phyloP scores from a whole-genome alignment of 2,888 invertebrate species.

The Noctua comes region DNA sequence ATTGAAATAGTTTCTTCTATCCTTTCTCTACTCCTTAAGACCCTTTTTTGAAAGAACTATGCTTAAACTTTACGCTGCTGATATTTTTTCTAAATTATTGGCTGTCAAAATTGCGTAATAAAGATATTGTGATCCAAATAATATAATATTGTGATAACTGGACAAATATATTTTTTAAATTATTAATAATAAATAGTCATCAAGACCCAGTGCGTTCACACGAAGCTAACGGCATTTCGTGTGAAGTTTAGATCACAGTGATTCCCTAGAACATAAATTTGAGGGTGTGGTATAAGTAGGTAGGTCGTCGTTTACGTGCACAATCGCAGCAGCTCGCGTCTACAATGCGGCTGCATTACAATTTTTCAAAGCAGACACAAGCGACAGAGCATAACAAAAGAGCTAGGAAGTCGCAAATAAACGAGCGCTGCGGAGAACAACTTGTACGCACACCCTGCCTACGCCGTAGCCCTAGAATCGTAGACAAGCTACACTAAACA shows the following conservation, averaged over 20 bases:
- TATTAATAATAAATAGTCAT: not conserved
- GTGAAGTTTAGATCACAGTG: constrained; percentile 48
- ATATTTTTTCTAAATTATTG: not conserved
- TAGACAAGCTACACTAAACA: constrained; percentile 56
- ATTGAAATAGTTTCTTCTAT: not conserved
- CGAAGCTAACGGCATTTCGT: constrained; percentile 36
- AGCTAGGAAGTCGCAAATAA: constrained; percentile 89
- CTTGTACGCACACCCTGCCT: constrained; percentile 77
- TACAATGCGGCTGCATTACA: constrained; percentile 88
- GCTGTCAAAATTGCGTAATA: no score
- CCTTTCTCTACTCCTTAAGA: not conserved
- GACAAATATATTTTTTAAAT: no score
- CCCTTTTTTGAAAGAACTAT: not conserved
- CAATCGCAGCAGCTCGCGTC: constrained; percentile 84
- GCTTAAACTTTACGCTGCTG: not conserved
- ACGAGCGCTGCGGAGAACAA: constrained; percentile 85
- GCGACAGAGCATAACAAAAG: constrained; percentile 88
- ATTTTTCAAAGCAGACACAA: constrained; percentile 89
- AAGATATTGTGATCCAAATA: not conserved
- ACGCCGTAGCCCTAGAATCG: constrained; percentile 66
- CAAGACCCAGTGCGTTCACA: constrained; percentile 35
- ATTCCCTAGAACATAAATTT: constrained; percentile 71
- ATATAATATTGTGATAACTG: no score
- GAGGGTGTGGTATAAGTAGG: constrained; percentile 66
- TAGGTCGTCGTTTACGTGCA: constrained; percentile 75